Base-by-base conservation (phyloP, 1,140 invertebrate genomes). In the Heliconius congener region DNA sequence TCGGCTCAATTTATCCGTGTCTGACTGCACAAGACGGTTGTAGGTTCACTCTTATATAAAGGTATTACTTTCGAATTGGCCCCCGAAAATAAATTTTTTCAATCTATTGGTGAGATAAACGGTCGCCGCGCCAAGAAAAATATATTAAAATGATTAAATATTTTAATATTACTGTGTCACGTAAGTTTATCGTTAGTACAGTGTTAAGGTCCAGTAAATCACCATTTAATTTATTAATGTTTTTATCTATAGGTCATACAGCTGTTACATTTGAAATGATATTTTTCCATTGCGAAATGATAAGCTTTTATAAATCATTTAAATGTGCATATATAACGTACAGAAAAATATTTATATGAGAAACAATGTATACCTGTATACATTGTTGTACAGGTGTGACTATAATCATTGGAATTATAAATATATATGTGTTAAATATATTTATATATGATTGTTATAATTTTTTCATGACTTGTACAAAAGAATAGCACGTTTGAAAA, bases 191-290 rank as follows among this genome's bases (percentile, higher is more conserved):
- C 60, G 11, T 30, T 66, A 27, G 27, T 30, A 30, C 60, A 66
- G 30, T 66, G 60, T 66, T 66, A 66, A 66, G 60, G 60, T 30
- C 60, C 23, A 66, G 27, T 66, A 66, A 66, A 30, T 66, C 27
- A 66, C 27, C 27, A 2, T 27, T 66, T 66, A 30, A 66, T 66
- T 66, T 66, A 30, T 27, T 66, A 66, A 66, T 23, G 11, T 8
- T 66, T 66, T 30, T 66, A 66, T 66, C 60, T 30, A 66, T 30
- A 66, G 60, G 23, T 66, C 60, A 30, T 30, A 57, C 8, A 57
- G 55, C 55, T 57, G n/a, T 23, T 57, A 18, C 23, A 30, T 66
- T 30, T 66, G 60, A 27, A 66, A 66, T 4, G 11, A 66, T 27
- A 66, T 66, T 27, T 66, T 66, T 66, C 60, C 60, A 66, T 30